Evolutionary conservation across 2,113 vertebrate species (phyloP).

Genomic region (Melanotaenia duboulayi): DNA sequence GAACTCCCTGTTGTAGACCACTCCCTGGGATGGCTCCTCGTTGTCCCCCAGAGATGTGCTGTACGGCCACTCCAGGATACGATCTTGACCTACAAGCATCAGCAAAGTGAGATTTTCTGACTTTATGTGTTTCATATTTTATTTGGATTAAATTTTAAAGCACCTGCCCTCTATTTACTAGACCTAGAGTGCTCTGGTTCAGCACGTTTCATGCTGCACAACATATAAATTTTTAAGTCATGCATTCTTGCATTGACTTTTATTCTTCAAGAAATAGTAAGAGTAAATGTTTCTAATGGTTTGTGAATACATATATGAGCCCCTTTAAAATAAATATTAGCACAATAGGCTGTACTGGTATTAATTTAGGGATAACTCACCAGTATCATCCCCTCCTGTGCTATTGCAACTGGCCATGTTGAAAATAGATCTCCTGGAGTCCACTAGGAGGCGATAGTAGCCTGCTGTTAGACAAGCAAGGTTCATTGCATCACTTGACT

Average conservation of each 20-base stretch:
- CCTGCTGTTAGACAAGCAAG: conserved; percentile 96
- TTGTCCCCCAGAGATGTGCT: conserved; percentile 88
- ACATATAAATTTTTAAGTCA: conserved; percentile 12
- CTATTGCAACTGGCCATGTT: conserved; percentile 93
- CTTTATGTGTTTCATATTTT: conserved; percentile 34
- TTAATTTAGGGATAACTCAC: conserved; percentile 58
- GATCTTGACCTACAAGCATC: conserved; percentile 79
- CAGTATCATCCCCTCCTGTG: conserved; percentile 83
- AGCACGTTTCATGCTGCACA: conserved; percentile 1
- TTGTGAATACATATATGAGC: neutral
- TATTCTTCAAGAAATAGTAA: conserved; percentile 7
- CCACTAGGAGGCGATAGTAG: conserved; percentile 95
- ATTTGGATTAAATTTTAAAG: conserved; percentile 29
- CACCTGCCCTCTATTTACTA: neutral
- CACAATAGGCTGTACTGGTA: too few relatives aligned
- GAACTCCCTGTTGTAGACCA: conserved; percentile 84
- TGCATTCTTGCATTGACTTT: neutral
- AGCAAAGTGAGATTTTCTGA: conserved; percentile 19
- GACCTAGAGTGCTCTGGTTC: conserved; percentile 12
- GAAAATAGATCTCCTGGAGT: conserved; percentile 95
- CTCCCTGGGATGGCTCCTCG: conserved; percentile 84
- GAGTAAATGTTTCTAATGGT: neutral
- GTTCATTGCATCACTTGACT: conserved; percentile 97
- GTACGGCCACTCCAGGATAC: conserved; percentile 94
- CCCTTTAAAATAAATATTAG: too few relatives aligned